Conservation (phyloP, 1,140 invertebrate genomes). For the Sitophilus oryzae region DNA sequence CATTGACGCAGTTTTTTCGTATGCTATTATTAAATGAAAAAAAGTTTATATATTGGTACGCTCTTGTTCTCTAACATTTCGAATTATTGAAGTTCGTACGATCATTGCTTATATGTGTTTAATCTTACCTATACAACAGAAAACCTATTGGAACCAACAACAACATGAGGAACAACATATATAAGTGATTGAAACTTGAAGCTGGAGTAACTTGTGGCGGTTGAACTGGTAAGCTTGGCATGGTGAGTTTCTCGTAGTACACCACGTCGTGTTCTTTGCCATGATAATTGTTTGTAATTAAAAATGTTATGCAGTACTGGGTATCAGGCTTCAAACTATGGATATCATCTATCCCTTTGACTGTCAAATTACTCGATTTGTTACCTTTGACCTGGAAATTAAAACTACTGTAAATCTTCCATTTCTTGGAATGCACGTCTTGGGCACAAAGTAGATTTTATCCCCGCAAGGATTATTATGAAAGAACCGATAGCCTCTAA, state of each 20-base stretch:
- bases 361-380: conserved; percentile 23
- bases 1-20: too few relatives aligned
- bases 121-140: conserved; percentile 27
- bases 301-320: conserved; percentile 34
- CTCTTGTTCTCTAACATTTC: conserved; percentile 3
- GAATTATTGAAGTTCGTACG: neutral
- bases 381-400: conserved; percentile 24
- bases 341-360: conserved; percentile 20
- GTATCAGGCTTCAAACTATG: conserved; percentile 25
- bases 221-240: conserved; percentile 2
- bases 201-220: neutral
- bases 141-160: conserved; percentile 29
- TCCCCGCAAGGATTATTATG: too few relatives aligned
- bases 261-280: conserved; percentile 30
- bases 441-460: too few relatives aligned
- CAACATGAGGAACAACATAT: conserved; percentile 26
- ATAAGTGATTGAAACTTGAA: conserved; percentile 23
- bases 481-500: too few relatives aligned
- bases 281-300: conserved; percentile 30
- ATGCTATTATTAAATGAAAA: too few relatives aligned
- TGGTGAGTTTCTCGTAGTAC: conserved; percentile 32
- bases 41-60: too few relatives aligned
- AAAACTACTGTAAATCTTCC: neutral
- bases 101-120: neutral
- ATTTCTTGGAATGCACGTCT: too few relatives aligned